Evolutionary conservation across 2,113 vertebrate species (phyloP), one percentile per base, ranked within the genome.

Genomic region (Rhinopomastus cyanomelas): DNA sequence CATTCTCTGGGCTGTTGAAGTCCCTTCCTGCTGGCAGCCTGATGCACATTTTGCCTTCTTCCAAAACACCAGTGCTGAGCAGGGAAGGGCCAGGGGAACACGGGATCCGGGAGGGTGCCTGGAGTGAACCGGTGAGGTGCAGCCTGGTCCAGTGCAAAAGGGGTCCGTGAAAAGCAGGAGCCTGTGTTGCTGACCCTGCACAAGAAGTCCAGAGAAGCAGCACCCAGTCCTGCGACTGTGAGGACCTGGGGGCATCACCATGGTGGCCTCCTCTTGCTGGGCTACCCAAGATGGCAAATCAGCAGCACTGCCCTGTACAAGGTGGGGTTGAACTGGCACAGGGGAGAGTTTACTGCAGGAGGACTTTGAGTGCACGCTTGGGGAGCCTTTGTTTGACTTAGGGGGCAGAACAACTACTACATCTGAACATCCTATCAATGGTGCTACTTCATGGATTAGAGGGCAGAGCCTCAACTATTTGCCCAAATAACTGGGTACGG

Each of bases 321-420:
- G 27, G 49, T 36, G 59, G 8, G 39, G 9, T 1, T 57, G 60
- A 34, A n/a, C 1, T 53, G 48, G 16, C 18, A 18, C 8, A 30
- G 37, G 19, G n/a, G 32, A 36, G 19, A 16, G 7, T 74, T 92
- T 20, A 30, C 39, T 86, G 34, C 3, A 1, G n/a, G 29, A 60
- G 60, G 57, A 16, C 29, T 64, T 46, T 1, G 15, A 67, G 16
- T 10, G 29, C 26, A 11, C 4, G 4, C 14, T 25, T 83, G 59
- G 42, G 26, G 73, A 61, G 23, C 1, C 2, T 71, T 60, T 56
- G 27, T 59, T 73, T 1, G 1, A 16, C 1, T 88, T 49, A 13
- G 0, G 36, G 64, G 46, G 46, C 25, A 46, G 52, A 48, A 15
- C 48, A 61, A 5, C 1, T 5, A 11, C 29, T 32, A 3, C 25